Conservation (phyloP, 2,113 vertebrate species). For the Bagarius yarrelli region DNA sequence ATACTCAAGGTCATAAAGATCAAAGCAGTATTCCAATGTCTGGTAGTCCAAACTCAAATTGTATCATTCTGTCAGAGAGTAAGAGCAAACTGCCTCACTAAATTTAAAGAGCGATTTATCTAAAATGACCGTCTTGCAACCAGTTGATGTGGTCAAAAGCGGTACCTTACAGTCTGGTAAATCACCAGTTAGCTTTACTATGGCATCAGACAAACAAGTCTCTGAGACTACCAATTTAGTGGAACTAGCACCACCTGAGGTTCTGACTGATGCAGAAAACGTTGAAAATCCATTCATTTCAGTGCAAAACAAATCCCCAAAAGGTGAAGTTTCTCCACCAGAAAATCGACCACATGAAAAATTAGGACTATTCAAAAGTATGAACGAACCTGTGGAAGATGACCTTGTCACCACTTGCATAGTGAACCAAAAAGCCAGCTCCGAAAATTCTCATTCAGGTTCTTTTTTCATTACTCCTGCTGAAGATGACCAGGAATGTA, state of each 20-base stretch:
- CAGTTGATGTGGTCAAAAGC: not conserved
- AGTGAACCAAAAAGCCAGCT: not conserved
- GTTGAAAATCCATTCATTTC: not conserved
- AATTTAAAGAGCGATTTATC: not conserved
- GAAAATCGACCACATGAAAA: not conserved
- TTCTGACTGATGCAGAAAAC: not conserved
- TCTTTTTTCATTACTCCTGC: not conserved
- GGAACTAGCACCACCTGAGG: not conserved
- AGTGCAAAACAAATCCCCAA: not conserved
- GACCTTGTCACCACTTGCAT: slow-evolving; percentile 15
- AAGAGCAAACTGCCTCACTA: not conserved
- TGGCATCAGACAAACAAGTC: not conserved
- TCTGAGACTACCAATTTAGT: not conserved
- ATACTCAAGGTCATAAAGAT: not conserved
- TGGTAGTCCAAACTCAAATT: not conserved
- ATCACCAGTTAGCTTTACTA: not conserved
- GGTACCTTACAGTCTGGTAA: not conserved
- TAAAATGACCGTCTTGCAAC: not conserved
- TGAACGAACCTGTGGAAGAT: not conserved
- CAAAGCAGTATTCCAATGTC: not conserved
- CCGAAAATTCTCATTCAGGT: not conserved
- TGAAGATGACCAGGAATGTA: not conserved
- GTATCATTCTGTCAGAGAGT: not conserved
- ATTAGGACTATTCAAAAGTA: not conserved
- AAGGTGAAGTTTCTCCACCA: not conserved